Base-by-base conservation (phyloP, 2,888 invertebrate species). In the Drosophila helvetica region DNA sequence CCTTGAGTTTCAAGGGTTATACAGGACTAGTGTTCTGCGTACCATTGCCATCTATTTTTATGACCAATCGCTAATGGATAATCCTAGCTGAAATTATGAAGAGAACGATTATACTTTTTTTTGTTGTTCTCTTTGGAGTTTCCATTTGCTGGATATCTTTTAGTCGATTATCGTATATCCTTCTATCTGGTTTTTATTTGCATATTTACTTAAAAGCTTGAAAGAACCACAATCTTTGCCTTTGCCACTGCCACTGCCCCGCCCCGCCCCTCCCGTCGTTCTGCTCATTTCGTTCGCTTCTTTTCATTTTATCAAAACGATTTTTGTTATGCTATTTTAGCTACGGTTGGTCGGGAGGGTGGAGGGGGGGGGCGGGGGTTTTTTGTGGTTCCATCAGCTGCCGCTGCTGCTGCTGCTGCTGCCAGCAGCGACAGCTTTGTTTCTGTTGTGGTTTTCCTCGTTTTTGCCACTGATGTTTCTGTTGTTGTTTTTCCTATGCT, bases 301-400 rank as follows among this genome's bases (percentile, higher is more conserved):
- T 73, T 75, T 77, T 75, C 77, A 70, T 72, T 75, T 86, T 86
- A 81, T 79, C 84, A 86, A 80, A 66, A 84, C 81, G 69, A 79
- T 75, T 86, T 81, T 78, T 78, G 73, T 60, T 51, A 57, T 78
- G 78, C 76, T 76, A 77, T 83, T 83, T 83, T 84, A 84, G 86
- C 73, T 58, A 75, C 75, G 86, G 63, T 79, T 5, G 4, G 70
- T 38, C 15, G 33, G 33, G 12, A 1, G 2, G 33, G 2, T 12
- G 7, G 15, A 1, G 12, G 12, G 4, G 33, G 12, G 33, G 5
- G 12, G 1, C 0, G 15, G 2, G n/a, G 5, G 15, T 78, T 78
- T 67, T 66, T 69, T 69, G 62, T 58, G 67, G 57, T 74, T 61
- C 55, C 67, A 45, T 71, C 71, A 70, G 71, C 71, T 63, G 57